phyloP scores from a whole-genome alignment of 2,113 vertebrate genomes.

The Aptenodytes patagonicus region DNA sequence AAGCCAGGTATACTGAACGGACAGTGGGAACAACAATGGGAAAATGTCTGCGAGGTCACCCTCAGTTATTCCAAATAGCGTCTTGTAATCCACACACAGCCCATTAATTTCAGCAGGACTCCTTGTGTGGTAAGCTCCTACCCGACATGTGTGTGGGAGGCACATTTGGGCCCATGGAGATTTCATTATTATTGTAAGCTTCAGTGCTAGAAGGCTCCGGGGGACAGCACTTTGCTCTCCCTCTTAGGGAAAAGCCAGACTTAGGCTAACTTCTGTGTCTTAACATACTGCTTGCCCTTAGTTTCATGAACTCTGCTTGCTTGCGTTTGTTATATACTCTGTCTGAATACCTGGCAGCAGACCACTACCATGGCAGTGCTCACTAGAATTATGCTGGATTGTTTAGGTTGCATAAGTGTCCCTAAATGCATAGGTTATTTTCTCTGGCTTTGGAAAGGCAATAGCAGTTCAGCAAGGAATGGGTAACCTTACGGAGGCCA shows the following conservation, averaged over 20 bases:
- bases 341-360: neutral
- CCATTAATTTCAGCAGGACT: constrained; percentile 7
- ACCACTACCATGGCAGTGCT: neutral
- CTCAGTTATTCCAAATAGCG: neutral
- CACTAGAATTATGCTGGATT: neutral
- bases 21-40: neutral
- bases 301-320: neutral
- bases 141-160: constrained; percentile 7
- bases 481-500: neutral
- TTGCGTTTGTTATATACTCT: neutral
- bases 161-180: constrained; percentile 1
- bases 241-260: neutral
- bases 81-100: neutral
- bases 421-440: neutral
- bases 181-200: constrained; percentile 42
- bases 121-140: constrained; percentile 32
- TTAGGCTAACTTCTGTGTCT: neutral
- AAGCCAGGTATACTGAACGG: neutral
- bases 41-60: neutral
- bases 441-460: neutral
- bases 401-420: neutral
- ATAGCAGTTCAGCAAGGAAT: neutral
- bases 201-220: neutral
- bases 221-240: neutral
- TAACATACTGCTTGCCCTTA: neutral